Conservation (phyloP, 2,113 vertebrate genomes). For the Abramis brama region DNA sequence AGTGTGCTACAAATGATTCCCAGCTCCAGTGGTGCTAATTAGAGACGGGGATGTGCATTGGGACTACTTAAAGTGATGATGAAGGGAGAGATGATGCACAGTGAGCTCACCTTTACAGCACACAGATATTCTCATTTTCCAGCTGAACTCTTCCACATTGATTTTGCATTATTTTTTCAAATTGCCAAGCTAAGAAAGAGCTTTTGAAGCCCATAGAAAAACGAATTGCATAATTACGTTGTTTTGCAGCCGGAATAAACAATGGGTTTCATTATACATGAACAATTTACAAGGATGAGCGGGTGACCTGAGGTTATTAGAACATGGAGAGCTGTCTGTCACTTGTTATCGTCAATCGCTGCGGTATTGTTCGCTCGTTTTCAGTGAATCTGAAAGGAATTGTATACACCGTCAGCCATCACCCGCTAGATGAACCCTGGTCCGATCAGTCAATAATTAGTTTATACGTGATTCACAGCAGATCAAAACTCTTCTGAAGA, state of each 20-base stretch:
- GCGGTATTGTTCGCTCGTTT: not conserved
- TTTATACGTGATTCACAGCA: slow-evolving; percentile 34
- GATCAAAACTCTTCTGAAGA: slow-evolving; percentile 35
- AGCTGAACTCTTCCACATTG: slow-evolving; percentile 47
- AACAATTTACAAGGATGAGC: not conserved
- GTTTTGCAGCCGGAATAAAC: slow-evolving; percentile 19
- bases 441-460: slow-evolving; percentile 18
- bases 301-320: not conserved
- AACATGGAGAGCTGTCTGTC: not conserved
- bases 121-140: slow-evolving; percentile 48
- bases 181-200: not conserved
- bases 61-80: slow-evolving; percentile 39
- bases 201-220: not conserved
- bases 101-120: slow-evolving; percentile 31
- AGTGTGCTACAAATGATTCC: slow-evolving; percentile 14
- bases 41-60: slow-evolving; percentile 13
- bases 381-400: not conserved
- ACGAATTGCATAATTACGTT: not conserved
- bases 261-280: slow-evolving; percentile 26
- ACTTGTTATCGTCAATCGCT: not conserved
- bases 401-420: not conserved
- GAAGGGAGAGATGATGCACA: slow-evolving; percentile 36
- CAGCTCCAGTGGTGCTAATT: slow-evolving; percentile 38
- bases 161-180: slow-evolving; percentile 39
- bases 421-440: not conserved